These are phyloP conservation scores for Muraenolepis orangiensis DNA, from an alignment of 2,797 vertebrate species.

Conservation along the genomic window DNA sequence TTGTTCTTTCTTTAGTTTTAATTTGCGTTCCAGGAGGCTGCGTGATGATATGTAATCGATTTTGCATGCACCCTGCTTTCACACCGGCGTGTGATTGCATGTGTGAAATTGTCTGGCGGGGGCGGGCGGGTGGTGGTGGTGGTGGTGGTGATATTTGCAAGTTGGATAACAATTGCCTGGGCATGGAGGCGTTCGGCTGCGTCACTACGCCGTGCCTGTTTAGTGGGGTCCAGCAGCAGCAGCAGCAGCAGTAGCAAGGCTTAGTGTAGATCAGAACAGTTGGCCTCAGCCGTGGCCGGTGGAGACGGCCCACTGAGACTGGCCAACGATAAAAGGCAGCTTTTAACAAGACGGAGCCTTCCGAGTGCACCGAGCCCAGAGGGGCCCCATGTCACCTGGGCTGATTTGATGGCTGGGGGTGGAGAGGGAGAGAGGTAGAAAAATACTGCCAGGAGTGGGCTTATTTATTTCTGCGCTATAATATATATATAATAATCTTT, in stretches of 20 bases:
- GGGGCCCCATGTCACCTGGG: conserved; percentile 41
- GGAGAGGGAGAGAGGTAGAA: conserved; percentile 23
- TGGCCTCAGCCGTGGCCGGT: conserved; percentile 33
- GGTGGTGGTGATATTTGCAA: not conserved
- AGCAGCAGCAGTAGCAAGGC: conserved; percentile 13
- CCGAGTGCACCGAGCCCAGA: conserved; percentile 13
- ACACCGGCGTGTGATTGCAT: conserved; percentile 5
- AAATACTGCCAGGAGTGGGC: conserved; percentile 15
- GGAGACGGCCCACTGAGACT: conserved; percentile 34
- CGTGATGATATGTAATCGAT: conserved; percentile 15
- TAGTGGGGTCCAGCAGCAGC: conserved; percentile 23
- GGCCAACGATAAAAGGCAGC: conserved; percentile 43
- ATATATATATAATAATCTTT: too few species aligned
- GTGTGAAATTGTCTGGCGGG: not conserved
- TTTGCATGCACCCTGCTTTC: conserved; percentile 5
- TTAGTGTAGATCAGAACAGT: conserved; percentile 22
- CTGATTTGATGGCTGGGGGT: not conserved
- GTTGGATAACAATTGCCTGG: not conserved
- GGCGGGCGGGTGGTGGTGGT: too few species aligned
- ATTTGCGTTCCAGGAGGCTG: not conserved
- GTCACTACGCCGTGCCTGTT: conserved; percentile 13
- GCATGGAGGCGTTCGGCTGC: conserved; percentile 21
- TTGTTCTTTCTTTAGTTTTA: conserved; percentile 9
- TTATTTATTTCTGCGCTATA: not conserved
- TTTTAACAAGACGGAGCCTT: conserved; percentile 41